Percentiles rank a stretch among this genome's conserved stretches.
Evolutionary conservation across 2,888 invertebrate species (phyloP).

Genomic region (Coenonympha glycerion): DNA sequence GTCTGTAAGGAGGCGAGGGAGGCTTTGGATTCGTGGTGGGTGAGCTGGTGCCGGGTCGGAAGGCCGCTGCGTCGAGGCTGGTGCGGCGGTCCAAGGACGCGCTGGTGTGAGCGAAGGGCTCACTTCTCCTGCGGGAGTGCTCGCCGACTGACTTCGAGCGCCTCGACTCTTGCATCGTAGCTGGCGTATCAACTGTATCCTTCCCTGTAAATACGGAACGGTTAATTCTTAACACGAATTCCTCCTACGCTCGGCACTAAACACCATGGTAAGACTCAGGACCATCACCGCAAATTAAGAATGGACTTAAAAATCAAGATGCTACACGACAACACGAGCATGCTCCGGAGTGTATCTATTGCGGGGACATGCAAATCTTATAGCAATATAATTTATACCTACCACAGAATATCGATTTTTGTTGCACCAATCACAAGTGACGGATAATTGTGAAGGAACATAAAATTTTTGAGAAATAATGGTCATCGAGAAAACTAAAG

Average conservation of each 20-base stretch:
- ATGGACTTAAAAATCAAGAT: constrained; percentile 25
- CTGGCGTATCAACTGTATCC: constrained; percentile 75
- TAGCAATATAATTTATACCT: constrained; percentile 1
- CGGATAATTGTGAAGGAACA: not conserved
- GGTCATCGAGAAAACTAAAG: not conserved
- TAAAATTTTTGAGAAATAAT: not conserved
- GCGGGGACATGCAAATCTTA: constrained; percentile 29
- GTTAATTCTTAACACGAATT: constrained; percentile 9
- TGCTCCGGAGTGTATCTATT: constrained; percentile 33
- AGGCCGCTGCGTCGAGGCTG: constrained; percentile 75
- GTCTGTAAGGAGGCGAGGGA: constrained; percentile 68
- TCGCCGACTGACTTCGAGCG: constrained; percentile 63
- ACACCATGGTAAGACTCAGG: constrained; percentile 44
- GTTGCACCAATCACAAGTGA: not conserved
- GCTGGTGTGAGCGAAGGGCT: constrained; percentile 57
- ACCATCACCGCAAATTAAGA: constrained; percentile 39
- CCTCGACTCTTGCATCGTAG: constrained; percentile 58
- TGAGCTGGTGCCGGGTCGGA: constrained; percentile 50
- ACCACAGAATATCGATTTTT: not conserved
- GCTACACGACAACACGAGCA: constrained; percentile 33
- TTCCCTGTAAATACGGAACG: constrained; percentile 56
- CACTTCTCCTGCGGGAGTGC: constrained; percentile 65
- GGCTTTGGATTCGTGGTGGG: constrained; percentile 59
- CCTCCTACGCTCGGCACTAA: not conserved
- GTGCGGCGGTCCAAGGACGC: constrained; percentile 73